Conservation (phyloP, 2,797 vertebrate species). For the Ispidina picta region DNA sequence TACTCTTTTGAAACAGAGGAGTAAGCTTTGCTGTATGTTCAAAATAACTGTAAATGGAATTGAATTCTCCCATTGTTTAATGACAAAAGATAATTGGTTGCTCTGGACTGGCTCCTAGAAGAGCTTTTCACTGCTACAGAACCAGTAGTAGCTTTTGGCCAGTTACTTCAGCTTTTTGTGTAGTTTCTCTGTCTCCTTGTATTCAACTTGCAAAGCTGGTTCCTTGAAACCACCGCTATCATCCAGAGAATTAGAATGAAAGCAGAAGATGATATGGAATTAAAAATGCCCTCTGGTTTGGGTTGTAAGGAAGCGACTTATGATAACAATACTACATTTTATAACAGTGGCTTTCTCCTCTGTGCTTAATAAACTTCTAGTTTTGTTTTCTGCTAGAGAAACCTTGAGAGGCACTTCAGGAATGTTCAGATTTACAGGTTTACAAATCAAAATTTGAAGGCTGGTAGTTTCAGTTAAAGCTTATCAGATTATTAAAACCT, state of each 20-base stretch:
- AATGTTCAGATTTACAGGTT: background rate
- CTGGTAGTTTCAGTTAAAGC: background rate
- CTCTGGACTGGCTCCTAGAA: background rate
- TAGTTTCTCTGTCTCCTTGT: background rate
- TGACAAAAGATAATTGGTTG: background rate
- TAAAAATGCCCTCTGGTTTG: background rate
- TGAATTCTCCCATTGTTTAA: conserved; percentile 1
- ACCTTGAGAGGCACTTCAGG: background rate
- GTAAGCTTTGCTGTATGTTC: background rate
- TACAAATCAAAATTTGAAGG: background rate
- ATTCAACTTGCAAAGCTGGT: background rate
- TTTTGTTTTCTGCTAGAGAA: background rate
- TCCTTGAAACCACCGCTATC: background rate
- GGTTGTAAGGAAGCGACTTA: background rate
- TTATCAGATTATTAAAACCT: conserved; percentile 20
- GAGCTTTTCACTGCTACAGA: background rate
- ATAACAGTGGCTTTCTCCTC: background rate
- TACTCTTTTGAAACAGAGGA: background rate
- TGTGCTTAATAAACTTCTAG: background rate
- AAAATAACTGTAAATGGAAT: background rate
- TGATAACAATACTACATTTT: background rate
- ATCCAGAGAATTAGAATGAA: background rate
- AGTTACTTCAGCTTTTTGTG: background rate
- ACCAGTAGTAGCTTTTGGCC: background rate
- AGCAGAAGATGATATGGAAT: background rate